Percentiles rank a stretch among this genome's conserved stretches.
Evolutionary conservation across 1,140 invertebrate genomes (phyloP).

Genomic region (Tetraneura akinire): DNA sequence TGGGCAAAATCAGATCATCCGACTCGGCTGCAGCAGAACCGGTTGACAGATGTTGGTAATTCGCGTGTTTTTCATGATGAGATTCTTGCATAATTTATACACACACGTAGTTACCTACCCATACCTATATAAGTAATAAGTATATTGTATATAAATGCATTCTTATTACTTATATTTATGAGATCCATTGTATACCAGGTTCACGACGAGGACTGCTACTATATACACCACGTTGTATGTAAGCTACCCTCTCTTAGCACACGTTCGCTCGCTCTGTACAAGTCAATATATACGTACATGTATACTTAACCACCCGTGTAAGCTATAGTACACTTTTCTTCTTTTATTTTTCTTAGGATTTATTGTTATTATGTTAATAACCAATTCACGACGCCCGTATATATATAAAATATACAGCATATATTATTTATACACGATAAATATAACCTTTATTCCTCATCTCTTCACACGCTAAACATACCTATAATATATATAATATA

Average conservation of each 20-base stretch:
- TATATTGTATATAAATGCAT: too few relatives aligned
- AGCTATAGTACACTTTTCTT: neutral
- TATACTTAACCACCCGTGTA: too few relatives aligned
- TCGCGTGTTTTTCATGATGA: conserved; percentile 8
- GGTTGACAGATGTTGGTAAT: conserved; percentile 26
- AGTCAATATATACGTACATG: neutral
- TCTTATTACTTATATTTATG: neutral
- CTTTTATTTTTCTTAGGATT: neutral
- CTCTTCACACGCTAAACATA: too few relatives aligned
- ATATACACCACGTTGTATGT: neutral
- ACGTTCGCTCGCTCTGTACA: neutral
- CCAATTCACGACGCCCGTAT: conserved; percentile 1
- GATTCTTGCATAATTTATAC: conserved; percentile 21
- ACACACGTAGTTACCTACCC: too few relatives aligned
- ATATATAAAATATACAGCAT: too few relatives aligned
- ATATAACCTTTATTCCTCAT: too few relatives aligned
- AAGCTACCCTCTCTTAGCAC: too few relatives aligned
- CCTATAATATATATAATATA: too few relatives aligned
- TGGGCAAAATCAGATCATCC: conserved; percentile 28
- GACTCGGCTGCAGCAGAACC: conserved; percentile 17
- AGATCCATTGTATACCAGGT: conserved; percentile 20
- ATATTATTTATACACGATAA: too few relatives aligned
- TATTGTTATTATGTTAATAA: conserved; percentile 25
- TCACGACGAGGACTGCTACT: neutral
- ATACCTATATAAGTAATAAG: neutral